A percentile compares a stretch with the other conserved stretches of the same genome.
These are phyloP conservation scores for Catamblyrhynchus diadema DNA, from an alignment of 2,797 vertebrate species.

Conservation along the genomic window DNA sequence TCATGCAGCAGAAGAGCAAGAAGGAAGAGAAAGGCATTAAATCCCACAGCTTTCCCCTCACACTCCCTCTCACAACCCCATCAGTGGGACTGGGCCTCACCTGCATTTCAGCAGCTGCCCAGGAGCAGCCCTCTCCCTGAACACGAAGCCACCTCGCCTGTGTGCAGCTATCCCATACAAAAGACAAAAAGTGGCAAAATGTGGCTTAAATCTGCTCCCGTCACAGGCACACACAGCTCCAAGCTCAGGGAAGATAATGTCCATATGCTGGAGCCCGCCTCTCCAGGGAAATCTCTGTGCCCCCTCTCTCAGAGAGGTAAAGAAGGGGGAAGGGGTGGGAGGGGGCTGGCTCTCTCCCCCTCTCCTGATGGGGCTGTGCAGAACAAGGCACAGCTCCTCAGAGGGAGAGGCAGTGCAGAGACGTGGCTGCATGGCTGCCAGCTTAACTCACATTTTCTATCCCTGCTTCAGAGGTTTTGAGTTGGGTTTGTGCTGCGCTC, in stretches of 20 bases:
- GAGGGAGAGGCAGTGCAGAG: rapidly evolving
- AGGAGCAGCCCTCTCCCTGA: neutral
- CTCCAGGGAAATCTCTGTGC: neutral
- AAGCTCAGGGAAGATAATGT: neutral
- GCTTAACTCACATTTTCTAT: neutral
- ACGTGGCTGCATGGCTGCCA: rapidly evolving
- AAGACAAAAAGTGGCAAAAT: neutral
- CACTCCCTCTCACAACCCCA: neutral
- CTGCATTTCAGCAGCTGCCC: neutral
- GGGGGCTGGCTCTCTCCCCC: rapidly evolving
- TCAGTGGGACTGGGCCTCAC: neutral
- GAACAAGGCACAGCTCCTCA: rapidly evolving
- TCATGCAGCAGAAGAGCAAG: neutral
- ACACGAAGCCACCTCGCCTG: neutral
- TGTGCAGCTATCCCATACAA: neutral
- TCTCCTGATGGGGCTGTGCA: neutral
- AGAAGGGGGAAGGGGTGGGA: neutral
- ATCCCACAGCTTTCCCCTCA: rapidly evolving
- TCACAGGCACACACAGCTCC: neutral
- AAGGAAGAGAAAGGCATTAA: neutral
- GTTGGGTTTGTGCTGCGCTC: neutral
- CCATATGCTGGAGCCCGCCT: neutral
- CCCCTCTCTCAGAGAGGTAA: neutral
- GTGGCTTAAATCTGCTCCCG: neutral
- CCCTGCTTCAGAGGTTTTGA: neutral